Percentiles rank a stretch among this genome's conserved stretches.
Evolutionary conservation across 2,797 vertebrate species (phyloP).

Genomic region (Fistularia commersonii): DNA sequence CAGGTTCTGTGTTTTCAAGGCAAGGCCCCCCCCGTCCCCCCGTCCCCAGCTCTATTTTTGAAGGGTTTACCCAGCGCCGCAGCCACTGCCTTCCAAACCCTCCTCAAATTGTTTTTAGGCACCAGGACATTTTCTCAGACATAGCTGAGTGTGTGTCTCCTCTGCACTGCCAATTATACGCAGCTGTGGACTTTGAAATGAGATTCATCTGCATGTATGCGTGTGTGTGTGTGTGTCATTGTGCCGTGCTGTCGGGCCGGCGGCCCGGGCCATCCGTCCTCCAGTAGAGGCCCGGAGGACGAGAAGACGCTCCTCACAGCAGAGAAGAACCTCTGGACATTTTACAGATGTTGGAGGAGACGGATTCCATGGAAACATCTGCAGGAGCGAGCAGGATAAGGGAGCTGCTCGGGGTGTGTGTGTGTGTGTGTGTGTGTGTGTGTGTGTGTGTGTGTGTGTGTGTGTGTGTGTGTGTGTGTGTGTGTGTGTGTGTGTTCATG

Average conservation of each 20-base stretch:
- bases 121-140: slow-evolving; percentile 29
- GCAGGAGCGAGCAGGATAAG: too few species aligned
- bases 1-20: slow-evolving; percentile 78
- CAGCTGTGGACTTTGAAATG: slow-evolving; percentile 72
- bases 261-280: too few species aligned
- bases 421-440: slow-evolving; percentile 27
- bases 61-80: slow-evolving; percentile 58
- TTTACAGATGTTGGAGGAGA: too few species aligned
- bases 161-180: slow-evolving; percentile 59
- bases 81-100: slow-evolving; percentile 50
- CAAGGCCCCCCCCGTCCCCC: slow-evolving; percentile 72
- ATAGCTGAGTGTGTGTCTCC: slow-evolving; percentile 42
- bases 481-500: slow-evolving; percentile 59
- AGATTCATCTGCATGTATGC: slow-evolving; percentile 70
- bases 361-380: too few species aligned
- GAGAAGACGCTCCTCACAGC: too few species aligned
- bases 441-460: slow-evolving; percentile 23
- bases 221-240: too few species aligned
- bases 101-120: slow-evolving; percentile 54
- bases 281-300: too few species aligned
- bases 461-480: slow-evolving; percentile 39
- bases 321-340: too few species aligned
- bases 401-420: too few species aligned
- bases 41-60: slow-evolving; percentile 62
- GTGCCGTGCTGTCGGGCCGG: too few species aligned